Conservation (phyloP, 2,888 invertebrate species). For the Agriopis aurantiaria region DNA sequence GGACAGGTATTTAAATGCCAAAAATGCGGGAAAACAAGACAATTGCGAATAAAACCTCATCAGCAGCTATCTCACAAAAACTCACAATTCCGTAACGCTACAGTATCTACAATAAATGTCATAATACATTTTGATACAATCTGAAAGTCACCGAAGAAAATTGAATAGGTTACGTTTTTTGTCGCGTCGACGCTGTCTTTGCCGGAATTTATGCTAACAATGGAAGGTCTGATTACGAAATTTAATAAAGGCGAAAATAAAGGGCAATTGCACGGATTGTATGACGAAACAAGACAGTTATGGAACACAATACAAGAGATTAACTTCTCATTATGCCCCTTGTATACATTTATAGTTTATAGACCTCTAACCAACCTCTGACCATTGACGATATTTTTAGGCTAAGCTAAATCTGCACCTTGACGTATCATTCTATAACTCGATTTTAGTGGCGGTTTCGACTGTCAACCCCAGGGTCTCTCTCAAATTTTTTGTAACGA, state of each 20-base stretch:
- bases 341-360: background rate
- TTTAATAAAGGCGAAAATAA: conserved; percentile 37
- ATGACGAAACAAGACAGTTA: conserved; percentile 13
- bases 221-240: conserved; percentile 35
- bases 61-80: background rate
- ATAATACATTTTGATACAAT: conserved; percentile 19
- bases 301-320: conserved; percentile 9
- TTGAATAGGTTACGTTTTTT: conserved; percentile 21
- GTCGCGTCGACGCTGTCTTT: conserved; percentile 10
- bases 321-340: conserved; percentile 2
- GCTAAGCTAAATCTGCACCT: too few species aligned
- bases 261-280: conserved; percentile 28
- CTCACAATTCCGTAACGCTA: background rate
- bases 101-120: conserved; percentile 9
- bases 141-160: conserved; percentile 17
- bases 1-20: too few species aligned
- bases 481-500: too few species aligned
- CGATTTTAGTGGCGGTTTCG: too few species aligned
- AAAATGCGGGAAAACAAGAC: background rate
- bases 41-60: background rate
- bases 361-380: background rate
- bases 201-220: conserved; percentile 39
- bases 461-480: too few species aligned
- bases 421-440: too few species aligned
- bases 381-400: background rate